Base-by-base conservation (phyloP, 2,888 invertebrate species). In the Neoaliturus tenellus region DNA sequence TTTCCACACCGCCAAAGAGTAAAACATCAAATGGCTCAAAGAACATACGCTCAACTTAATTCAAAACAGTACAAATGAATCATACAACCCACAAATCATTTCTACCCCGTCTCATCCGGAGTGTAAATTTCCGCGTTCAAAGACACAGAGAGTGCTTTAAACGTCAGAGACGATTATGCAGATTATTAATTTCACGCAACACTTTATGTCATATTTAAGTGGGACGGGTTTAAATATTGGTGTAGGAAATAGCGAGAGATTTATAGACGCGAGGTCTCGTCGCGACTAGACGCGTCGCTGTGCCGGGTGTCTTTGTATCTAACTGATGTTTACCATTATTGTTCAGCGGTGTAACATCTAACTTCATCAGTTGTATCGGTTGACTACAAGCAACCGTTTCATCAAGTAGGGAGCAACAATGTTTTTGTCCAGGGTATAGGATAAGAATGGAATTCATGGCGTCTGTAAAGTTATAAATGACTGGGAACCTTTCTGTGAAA, bases 121-220 rank as follows among this genome's bases (percentile, higher is more conserved):
- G 35, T 39, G 71, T 71, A 71, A 71, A 71, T 71, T 67, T 33
- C 35, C 71, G 6, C 1, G 71, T 75, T 75, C 75, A 75, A 41
- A 44, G 69, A 35, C 35, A 44, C 17, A 44, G 48, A 28, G n/a
- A n/a, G 55, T 10, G 5, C 55, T 35, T 55, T 78, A 78, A 78
- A 78, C n/a, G 35, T 78, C 75, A 14, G 33, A 48, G 25, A 48
- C 17, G 39, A 55, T 55, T 48, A 78, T 23, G 31, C 28, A 35
- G 55, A 78, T 78, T 78, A 78, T 78, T 48, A 78, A 78, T 78
- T 78, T 78, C 78, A 78, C 55, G 78, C 33, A 25, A n/a, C 51
- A 35, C 55, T 75, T 75, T 78, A 78, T 33, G 78, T 48, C 78
- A 28, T 78, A 78, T 48, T 78, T 55, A 28, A 44, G 28, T 23